Base-by-base conservation (phyloP, 2,888 invertebrate species). In the Ferdinandea cuprea region DNA sequence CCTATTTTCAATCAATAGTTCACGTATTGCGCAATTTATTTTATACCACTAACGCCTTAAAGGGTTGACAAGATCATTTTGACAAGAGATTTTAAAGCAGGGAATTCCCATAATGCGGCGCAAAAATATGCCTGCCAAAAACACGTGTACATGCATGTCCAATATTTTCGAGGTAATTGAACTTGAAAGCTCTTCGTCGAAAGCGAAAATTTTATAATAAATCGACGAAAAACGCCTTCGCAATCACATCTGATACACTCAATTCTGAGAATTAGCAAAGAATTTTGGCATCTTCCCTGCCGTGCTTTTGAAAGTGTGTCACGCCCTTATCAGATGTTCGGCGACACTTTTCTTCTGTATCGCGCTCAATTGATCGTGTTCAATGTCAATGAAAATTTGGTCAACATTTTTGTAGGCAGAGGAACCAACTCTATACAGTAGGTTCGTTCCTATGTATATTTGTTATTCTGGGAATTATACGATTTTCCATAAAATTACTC, bases 211-310 rank as follows among this genome's bases (percentile, higher is more conserved):
- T 50, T 73, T 54, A 61, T 61, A 73, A 66, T 58, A 65, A 58
- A 59, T 56, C 46, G 15, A 42, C 28, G 68, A 17, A 58, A 19
- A 56, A 63, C 66, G 48, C 2, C 40, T 28, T 58, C 37, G n/a
- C 37, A n/a, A 9, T 32, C 30, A 2, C 30, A 48, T 52, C 37
- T 21, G 56, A 56, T 48, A 59, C 42, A 46, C 2, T 50, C 58
- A 69, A 30, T 80, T 80, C 80, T 32, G 50, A 74, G 80, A 80
- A 80, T 74, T 80, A 44, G 58, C 54, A 5, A 63, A 58, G 63
- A 74, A 74, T 80, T n/a, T 80, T 74, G 69, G 74, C 80, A 73
- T 54, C 35, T 21, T 19, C 15, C 30, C 35, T 21, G 30, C 15
- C 30, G 28, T 48, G 63, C 9, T 54, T 63, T 46, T 28, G 30